phyloP scores from a whole-genome alignment of 1,140 invertebrate genomes.

The Drosophila pectinifera region DNA sequence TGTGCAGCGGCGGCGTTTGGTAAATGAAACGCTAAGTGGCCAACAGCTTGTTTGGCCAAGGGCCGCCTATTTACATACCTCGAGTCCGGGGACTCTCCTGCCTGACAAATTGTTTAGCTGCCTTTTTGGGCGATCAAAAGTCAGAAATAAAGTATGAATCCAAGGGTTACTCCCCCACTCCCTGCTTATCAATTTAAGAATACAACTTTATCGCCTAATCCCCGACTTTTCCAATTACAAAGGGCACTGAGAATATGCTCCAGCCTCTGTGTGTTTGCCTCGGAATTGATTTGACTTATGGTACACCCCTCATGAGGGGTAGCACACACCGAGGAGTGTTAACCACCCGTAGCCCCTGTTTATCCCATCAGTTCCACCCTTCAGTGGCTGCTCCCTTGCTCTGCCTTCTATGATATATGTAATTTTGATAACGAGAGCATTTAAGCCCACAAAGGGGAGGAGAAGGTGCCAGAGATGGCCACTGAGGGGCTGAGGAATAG shows the following conservation, averaged over 20 bases:
- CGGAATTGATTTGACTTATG: constrained; percentile 57
- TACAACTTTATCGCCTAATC: constrained; percentile 74
- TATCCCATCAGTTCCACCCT: constrained; percentile 26
- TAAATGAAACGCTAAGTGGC: constrained; percentile 80
- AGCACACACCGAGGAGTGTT: constrained; percentile 47
- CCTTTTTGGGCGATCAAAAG: background rate
- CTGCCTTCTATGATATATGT: constrained; percentile 61
- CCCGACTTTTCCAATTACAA: constrained; percentile 64
- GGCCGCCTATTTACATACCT: constrained; percentile 45
- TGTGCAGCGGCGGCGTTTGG: constrained; percentile 71
- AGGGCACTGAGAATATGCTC: constrained; percentile 67
- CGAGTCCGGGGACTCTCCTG: constrained; percentile 18
- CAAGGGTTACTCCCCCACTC: constrained; percentile 10
- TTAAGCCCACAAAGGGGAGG: constrained; percentile 42
- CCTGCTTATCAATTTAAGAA: constrained; percentile 51
- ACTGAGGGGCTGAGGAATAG: background rate
- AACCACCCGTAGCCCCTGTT: constrained; percentile 71
- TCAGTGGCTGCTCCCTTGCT: constrained; percentile 20
- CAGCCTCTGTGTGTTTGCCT: constrained; percentile 33
- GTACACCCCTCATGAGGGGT: constrained; percentile 41
- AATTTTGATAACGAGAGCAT: constrained; percentile 69
- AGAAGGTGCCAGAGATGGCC: constrained; percentile 10
- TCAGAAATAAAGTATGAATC: constrained; percentile 12
- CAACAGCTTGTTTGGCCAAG: constrained; percentile 65
- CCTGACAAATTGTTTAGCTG: constrained; percentile 69